Evolutionary conservation across 2,797 vertebrate genomes (phyloP).

Genomic region (Jordanella pulchra): DNA sequence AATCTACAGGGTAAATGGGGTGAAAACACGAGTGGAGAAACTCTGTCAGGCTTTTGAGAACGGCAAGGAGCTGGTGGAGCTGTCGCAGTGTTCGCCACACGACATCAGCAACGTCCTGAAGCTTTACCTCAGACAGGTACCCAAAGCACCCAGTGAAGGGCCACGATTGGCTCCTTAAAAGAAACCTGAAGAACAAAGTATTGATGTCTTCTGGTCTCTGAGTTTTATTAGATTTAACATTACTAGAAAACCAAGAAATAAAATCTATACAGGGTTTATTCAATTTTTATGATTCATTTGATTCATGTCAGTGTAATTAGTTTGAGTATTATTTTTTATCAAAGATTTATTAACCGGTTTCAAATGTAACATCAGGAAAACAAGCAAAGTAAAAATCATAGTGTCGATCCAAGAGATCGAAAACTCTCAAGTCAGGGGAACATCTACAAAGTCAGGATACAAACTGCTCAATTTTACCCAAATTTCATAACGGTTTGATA

Average conservation of each 20-base stretch:
- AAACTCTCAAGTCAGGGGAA: no score
- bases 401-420: no score
- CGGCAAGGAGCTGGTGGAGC: slow-evolving; percentile 92
- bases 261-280: background rate
- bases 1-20: slow-evolving; percentile 95
- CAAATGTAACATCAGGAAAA: no score
- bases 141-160: background rate
- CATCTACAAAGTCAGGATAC: no score
- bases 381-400: no score
- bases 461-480: no score
- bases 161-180: no score
- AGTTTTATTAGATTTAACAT: background rate
- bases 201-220: background rate
- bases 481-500: no score
- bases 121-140: slow-evolving; percentile 95
- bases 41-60: slow-evolving; percentile 98
- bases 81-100: slow-evolving; percentile 93
- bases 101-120: slow-evolving; percentile 98
- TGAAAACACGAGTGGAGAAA: slow-evolving; percentile 96
- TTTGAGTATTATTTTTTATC: background rate
- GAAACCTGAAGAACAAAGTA: background rate
- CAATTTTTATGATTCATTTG: background rate
- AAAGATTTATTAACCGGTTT: no score
- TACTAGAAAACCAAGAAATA: background rate
- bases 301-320: background rate